Conservation (phyloP, 2,888 invertebrate genomes). For the Callinectes sapidus region DNA sequence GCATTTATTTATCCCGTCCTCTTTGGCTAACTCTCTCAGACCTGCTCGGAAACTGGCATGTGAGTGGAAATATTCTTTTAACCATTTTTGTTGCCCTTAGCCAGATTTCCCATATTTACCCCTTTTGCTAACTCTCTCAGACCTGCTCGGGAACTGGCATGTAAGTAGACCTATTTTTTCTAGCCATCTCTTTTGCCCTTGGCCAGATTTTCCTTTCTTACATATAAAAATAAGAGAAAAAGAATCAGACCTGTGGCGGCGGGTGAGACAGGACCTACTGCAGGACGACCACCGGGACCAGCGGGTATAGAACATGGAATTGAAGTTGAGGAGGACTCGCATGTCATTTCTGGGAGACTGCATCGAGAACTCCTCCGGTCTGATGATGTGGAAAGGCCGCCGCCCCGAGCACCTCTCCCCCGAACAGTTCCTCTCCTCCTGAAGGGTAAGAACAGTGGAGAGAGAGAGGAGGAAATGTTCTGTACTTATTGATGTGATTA, state of each 20-base stretch:
- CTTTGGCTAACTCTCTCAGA: too few species aligned
- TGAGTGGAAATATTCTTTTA: too few species aligned
- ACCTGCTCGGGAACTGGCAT: too few species aligned
- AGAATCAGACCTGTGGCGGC: constrained; percentile 82
- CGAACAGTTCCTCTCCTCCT: constrained; percentile 64
- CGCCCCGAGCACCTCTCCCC: constrained; percentile 57
- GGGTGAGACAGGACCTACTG: constrained; percentile 86
- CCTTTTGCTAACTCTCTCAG: too few species aligned
- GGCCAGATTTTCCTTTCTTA: too few species aligned
- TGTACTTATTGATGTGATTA: neutral
- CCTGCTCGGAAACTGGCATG: too few species aligned
- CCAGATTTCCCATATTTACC: too few species aligned
- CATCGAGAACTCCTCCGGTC: constrained; percentile 55
- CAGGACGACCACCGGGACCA: constrained; percentile 93
- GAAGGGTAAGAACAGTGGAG: neutral
- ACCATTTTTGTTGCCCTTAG: too few species aligned
- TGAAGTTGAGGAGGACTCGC: constrained; percentile 75
- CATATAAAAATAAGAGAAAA: too few species aligned
- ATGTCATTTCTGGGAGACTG: constrained; percentile 66
- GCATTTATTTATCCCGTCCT: too few species aligned
- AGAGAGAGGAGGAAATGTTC: neutral
- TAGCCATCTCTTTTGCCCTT: too few species aligned
- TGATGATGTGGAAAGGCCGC: constrained; percentile 62
- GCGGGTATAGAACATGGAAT: constrained; percentile 75
- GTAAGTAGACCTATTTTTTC: too few species aligned